These are phyloP conservation scores for Pachyrhynchus sulphureomaculatus DNA, from an alignment of 1,140 invertebrate genomes.

Conservation along the genomic window DNA sequence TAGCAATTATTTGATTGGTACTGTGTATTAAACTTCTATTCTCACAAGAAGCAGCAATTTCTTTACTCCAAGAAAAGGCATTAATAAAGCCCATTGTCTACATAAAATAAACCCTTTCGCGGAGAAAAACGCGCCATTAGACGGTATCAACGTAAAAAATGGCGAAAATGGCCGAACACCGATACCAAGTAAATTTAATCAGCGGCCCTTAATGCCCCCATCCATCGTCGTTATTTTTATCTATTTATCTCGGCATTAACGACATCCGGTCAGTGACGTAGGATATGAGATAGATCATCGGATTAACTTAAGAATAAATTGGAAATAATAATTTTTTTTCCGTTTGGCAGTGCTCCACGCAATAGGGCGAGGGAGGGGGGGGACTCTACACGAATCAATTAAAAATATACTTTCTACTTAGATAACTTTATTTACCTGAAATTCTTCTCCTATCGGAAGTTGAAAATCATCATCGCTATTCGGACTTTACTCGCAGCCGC, in stretches of 20 bases:
- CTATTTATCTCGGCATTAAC: conserved; percentile 27
- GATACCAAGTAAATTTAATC: conserved; percentile 31
- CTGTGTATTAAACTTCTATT: too few relatives aligned
- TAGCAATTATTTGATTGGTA: too few relatives aligned
- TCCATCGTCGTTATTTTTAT: conserved; percentile 29
- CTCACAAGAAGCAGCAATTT: not conserved
- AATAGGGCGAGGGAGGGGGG: too few relatives aligned
- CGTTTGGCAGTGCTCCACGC: too few relatives aligned
- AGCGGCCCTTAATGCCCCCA: conserved; percentile 26
- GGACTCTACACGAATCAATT: too few relatives aligned
- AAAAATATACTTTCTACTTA: too few relatives aligned
- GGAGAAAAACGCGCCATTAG: conserved; percentile 8
- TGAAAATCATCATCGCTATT: too few relatives aligned
- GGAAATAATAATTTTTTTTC: too few relatives aligned
- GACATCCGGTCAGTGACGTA: conserved; percentile 7
- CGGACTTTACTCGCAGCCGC: too few relatives aligned
- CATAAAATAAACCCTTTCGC: conserved; percentile 8
- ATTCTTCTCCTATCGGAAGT: too few relatives aligned
- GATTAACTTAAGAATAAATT: too few relatives aligned
- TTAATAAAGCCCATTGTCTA: conserved; percentile 15
- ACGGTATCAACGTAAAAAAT: conserved; percentile 28
- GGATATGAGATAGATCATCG: not conserved
- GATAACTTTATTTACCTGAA: too few relatives aligned
- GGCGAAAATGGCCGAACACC: conserved; percentile 28
- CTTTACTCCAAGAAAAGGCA: not conserved